These are phyloP conservation scores for Emydoidea blandingii DNA, from an alignment of 2,797 vertebrate species.

Conservation along the genomic window DNA sequence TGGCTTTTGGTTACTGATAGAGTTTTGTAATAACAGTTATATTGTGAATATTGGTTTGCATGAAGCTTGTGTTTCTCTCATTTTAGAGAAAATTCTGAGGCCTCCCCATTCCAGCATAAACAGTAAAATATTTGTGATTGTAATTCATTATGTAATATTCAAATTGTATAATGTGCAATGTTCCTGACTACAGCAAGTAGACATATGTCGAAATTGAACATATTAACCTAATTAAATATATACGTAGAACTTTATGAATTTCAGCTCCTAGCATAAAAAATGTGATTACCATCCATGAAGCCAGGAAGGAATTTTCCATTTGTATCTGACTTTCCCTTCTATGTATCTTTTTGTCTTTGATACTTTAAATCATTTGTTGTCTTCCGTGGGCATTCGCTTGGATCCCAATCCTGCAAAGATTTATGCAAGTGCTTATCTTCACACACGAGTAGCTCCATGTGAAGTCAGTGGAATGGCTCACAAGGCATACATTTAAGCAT, in stretches of 20 bases:
- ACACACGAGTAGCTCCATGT: not conserved
- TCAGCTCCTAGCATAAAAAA: constrained; percentile 49
- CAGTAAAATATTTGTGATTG: not conserved
- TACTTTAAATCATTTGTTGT: constrained; percentile 50
- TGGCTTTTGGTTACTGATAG: not conserved
- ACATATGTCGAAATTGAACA: constrained; percentile 52
- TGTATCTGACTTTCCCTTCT: constrained; percentile 48
- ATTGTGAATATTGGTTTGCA: not conserved
- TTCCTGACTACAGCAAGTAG: constrained; percentile 57
- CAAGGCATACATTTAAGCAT: not conserved
- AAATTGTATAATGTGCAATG: constrained; percentile 42
- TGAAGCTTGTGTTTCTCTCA: not conserved
- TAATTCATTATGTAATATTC: constrained; percentile 26
- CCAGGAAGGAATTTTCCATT: constrained; percentile 71
- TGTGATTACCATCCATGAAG: constrained; percentile 39
- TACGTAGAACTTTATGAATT: constrained; percentile 60
- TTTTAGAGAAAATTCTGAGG: not conserved
- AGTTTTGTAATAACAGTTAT: not conserved
- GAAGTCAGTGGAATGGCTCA: not conserved
- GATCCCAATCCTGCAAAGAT: not conserved
- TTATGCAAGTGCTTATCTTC: constrained; percentile 41
- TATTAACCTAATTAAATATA: constrained; percentile 76
- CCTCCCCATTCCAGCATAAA: not conserved
- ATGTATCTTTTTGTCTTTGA: not conserved
- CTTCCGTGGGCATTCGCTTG: constrained; percentile 37